A percentile compares a stretch with the other conserved stretches of the same genome.
Evolutionary conservation across 2,888 invertebrate genomes (phyloP).

Genomic region (Rhagonycha fulva): DNA sequence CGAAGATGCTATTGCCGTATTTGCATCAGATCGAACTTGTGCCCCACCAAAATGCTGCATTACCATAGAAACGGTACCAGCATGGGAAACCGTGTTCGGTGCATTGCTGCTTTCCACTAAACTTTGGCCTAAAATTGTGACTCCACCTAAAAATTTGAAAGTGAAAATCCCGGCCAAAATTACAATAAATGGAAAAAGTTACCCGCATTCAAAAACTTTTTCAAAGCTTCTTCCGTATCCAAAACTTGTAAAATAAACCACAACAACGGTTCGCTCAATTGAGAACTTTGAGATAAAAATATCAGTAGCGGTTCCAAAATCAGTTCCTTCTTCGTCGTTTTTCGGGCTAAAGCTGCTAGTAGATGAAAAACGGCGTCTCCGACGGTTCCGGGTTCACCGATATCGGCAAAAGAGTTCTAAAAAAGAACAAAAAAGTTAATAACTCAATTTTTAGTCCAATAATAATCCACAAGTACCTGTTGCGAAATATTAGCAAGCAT

Average conservation of each 20-base stretch:
- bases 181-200: conserved; percentile 15
- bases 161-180: background rate
- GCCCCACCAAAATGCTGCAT: conserved; percentile 67
- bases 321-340: conserved; percentile 74
- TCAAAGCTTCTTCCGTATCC: conserved; percentile 75
- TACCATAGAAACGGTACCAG: conserved; percentile 58
- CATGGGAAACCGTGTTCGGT: conserved; percentile 64
- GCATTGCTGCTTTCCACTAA: conserved; percentile 75
- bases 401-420: conserved; percentile 36
- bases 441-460: background rate
- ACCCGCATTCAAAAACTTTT: conserved; percentile 74
- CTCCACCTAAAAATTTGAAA: conserved; percentile 57
- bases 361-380: conserved; percentile 89
- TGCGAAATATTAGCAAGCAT: conserved; percentile 59
- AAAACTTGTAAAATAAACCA: conserved; percentile 82
- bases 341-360: conserved; percentile 74
- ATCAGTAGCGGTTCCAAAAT: conserved; percentile 79
- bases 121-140: conserved; percentile 77
- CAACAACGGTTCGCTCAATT: conserved; percentile 83
- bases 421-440: conserved; percentile 10
- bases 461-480: conserved; percentile 1
- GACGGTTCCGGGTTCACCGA: conserved; percentile 73
- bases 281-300: conserved; percentile 63
- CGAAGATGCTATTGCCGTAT: conserved; percentile 45
- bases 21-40: conserved; percentile 50